Evolutionary conservation across 2,113 vertebrate species (phyloP), one percentile per base, ranked within the genome.

Genomic region (Grammatotria lemairii): DNA sequence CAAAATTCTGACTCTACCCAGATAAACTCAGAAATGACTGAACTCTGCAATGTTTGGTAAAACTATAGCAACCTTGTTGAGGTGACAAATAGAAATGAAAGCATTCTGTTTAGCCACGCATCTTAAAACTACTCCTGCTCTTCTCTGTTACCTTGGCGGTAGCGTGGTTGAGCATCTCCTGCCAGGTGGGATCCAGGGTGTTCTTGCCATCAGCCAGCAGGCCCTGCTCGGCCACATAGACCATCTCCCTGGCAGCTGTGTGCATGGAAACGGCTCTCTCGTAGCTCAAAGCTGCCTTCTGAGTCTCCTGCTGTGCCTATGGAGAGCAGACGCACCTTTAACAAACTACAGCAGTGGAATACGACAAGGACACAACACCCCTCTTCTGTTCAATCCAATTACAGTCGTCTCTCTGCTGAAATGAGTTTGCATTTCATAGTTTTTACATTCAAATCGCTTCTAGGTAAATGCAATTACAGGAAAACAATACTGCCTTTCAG

Each of bases 121-220:
- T 49, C 14, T 0, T 75, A 19, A 49, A 49, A 47, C 42, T 10
- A 10, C 7, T 5, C 31, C 14, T 38, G 5, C 31, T 85, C 23
- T 49, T 8, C 12, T 9, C n/a, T 10, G 13, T 92, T 93, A 99
- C 98, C 95, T 99, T 99, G 82, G 97, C 89, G 1, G 98, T 99
- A 4, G 98, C 98, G 4, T 99, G 98, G 93, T 99, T 99, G 82
- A 99, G 97, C 98, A 99, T 98, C 95, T 99, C 98, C 93, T 99
- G 98, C 98, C 98, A 99, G 1, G 98, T 98, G 54, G 98, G 98
- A 85, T 99, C 98, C 90, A 99, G 93, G 1, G 98, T 97, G 96
- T 99, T 99, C 85, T 96, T 97, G 8, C 95, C 95, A 65, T 98
- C 98, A 1, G 98, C 98, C 94, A 98, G 97, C 80, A 99, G 97